Evolutionary conservation across 2,113 vertebrate genomes (phyloP).

Genomic region (Mesitornis unicolor): DNA sequence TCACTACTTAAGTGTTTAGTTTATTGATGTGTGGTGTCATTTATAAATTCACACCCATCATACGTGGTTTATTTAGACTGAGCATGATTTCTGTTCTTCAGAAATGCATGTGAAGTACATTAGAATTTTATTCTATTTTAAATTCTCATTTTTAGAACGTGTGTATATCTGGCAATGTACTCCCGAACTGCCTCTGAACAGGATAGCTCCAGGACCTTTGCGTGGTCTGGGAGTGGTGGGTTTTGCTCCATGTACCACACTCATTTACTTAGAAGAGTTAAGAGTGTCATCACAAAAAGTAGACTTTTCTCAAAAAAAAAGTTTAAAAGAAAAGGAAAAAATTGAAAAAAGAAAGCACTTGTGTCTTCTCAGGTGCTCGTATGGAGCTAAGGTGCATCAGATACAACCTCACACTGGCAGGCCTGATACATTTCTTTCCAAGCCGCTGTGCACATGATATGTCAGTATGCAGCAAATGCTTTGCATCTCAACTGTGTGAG

Average conservation of each 20-base stretch:
- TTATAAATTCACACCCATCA: neutral
- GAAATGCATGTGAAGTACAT: neutral
- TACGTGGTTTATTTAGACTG: conserved; percentile 9
- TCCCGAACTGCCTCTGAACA: neutral
- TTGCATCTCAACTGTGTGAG: neutral
- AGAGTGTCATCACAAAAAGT: neutral
- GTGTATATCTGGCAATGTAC: neutral
- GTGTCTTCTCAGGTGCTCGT: neutral
- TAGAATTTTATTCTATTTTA: conserved; percentile 17
- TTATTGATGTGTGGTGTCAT: conserved; percentile 54
- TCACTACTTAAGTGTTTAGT: conserved; percentile 20
- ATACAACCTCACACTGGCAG: neutral
- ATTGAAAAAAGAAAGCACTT: no score
- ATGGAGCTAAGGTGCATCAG: neutral
- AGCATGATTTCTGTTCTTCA: conserved; percentile 2
- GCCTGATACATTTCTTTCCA: neutral
- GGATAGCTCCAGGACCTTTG: neutral
- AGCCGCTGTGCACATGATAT: neutral
- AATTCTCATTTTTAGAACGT: neutral
- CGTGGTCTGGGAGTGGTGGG: neutral
- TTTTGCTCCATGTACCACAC: neutral
- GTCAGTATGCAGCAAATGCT: neutral
- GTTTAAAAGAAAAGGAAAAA: neutral
- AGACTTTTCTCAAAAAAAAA: neutral
- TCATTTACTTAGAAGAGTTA: neutral